phyloP scores from a whole-genome alignment of 2,888 invertebrate genomes.

The Exocentrus adspersus region DNA sequence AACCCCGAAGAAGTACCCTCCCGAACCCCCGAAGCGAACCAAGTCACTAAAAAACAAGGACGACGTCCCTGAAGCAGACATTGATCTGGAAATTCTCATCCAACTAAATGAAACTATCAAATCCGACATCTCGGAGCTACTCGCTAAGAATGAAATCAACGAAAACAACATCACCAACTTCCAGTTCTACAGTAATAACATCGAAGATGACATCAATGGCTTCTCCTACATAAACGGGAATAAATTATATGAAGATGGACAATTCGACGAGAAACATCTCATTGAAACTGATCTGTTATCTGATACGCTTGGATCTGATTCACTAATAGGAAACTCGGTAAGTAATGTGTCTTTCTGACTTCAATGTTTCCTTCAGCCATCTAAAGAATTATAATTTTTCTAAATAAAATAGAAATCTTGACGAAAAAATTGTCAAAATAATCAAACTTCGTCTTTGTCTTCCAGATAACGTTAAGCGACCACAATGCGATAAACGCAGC shows the following conservation, averaged over 20 bases:
- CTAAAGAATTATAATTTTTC: no score
- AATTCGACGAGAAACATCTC: constrained; percentile 36
- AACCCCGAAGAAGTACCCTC: constrained; percentile 35
- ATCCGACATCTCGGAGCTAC: constrained; percentile 51
- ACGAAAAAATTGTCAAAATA: no score
- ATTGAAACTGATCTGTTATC: constrained; percentile 38
- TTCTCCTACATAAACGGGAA: constrained; percentile 17
- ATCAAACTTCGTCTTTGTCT: no score
- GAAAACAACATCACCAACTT: constrained; percentile 32
- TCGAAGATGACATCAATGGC: constrained; percentile 22
- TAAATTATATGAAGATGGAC: constrained; percentile 28
- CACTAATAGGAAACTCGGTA: constrained; percentile 35
- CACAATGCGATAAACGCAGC: constrained; percentile 45
- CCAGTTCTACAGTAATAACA: constrained; percentile 34
- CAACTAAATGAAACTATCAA: constrained; percentile 51
- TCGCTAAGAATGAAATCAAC: constrained; percentile 44
- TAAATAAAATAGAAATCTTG: no score
- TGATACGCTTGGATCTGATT: constrained; percentile 38
- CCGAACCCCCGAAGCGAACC: constrained; percentile 32
- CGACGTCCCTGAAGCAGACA: constrained; percentile 40
- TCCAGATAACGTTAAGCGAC: constrained; percentile 42
- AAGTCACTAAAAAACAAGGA: constrained; percentile 34
- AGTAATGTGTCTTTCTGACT: no score
- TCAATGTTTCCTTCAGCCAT: no score
- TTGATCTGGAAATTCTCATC: constrained; percentile 46